Conservation (phyloP, 2,113 vertebrate genomes). For the rabbit (Oryctolagus cuniculus) region DNA sequence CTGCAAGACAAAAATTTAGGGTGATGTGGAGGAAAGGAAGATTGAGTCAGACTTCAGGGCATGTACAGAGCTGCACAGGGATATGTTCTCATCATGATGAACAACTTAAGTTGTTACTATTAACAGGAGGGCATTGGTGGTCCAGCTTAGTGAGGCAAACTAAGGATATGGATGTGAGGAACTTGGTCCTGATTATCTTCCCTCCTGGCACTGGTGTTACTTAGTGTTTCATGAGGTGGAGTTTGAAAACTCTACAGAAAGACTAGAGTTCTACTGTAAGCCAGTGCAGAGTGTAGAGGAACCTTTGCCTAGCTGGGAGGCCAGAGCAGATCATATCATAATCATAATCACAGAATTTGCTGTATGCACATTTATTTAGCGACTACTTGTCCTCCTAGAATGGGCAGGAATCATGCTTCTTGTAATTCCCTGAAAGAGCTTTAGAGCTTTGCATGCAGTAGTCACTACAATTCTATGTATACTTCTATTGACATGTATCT, state of each 20-base stretch:
- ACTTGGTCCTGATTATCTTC: neutral
- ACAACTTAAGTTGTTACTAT: too few relatives aligned
- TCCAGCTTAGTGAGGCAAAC: neutral
- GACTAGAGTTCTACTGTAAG: neutral
- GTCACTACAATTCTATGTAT: neutral
- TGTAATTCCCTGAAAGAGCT: neutral
- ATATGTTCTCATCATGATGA: neutral
- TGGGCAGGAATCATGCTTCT: neutral
- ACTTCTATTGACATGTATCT: neutral
- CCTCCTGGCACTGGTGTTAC: neutral
- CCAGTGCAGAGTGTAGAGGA: neutral
- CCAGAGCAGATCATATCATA: neutral
- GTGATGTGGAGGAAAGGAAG: neutral
- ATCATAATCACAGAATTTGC: neutral
- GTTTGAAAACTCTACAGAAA: neutral
- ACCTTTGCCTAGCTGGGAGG: neutral
- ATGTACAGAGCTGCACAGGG: neutral
- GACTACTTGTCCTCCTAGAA: neutral
- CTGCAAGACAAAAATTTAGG: neutral
- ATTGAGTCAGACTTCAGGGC: neutral
- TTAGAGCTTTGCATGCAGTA: neutral
- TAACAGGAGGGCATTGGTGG: neutral
- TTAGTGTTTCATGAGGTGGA: neutral
- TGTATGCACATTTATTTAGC: neutral
- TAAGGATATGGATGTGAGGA: too few relatives aligned